These are phyloP conservation scores for Aphelinus certus DNA, from an alignment of 1,140 invertebrate species.

Conservation along the genomic window DNA sequence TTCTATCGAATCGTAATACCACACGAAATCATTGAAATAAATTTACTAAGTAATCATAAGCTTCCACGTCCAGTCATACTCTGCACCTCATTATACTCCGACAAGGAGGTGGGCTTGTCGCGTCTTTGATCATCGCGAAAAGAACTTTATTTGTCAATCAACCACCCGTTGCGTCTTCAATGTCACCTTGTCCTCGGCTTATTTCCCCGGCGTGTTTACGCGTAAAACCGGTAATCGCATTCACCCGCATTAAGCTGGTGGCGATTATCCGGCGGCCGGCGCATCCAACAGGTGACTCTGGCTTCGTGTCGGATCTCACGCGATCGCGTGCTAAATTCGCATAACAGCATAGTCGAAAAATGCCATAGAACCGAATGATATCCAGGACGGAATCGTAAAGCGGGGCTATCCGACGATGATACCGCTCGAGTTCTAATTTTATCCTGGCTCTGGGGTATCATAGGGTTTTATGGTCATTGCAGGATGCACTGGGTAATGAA, in stretches of 20 bases:
- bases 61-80: too few species aligned
- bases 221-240: slow-evolving; percentile 25
- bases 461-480: not conserved
- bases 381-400: slow-evolving; percentile 18
- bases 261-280: not conserved
- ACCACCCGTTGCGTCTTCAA: not conserved
- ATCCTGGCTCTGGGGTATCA: not conserved
- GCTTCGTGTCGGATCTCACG: not conserved
- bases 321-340: not conserved
- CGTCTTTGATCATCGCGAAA: too few species aligned
- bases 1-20: too few species aligned
- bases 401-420: not conserved
- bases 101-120: too few species aligned
- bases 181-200: not conserved
- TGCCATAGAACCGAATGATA: not conserved
- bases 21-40: too few species aligned
- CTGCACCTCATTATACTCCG: too few species aligned
- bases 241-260: slow-evolving; percentile 1
- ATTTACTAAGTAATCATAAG: too few species aligned
- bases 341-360: too few species aligned
- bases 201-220: not conserved
- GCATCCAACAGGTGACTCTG: slow-evolving; percentile 25
- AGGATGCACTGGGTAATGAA: not conserved
- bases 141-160: not conserved
- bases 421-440: not conserved